Evolutionary conservation across 2,888 invertebrate genomes (phyloP).

Genomic region (Danaus chrysippus): DNA sequence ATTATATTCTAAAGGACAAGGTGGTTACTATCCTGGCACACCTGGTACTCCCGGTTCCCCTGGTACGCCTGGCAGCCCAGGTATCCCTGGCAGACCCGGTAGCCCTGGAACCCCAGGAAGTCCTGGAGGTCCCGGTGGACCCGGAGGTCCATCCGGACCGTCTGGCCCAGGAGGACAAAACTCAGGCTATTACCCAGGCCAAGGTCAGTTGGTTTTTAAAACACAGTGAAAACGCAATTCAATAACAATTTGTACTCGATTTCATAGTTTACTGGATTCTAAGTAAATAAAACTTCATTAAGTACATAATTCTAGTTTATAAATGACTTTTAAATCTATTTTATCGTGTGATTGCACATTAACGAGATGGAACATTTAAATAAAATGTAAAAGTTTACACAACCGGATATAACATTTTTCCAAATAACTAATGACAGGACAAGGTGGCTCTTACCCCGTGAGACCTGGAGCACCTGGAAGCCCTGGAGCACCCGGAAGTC

Average conservation of each 20-base stretch:
- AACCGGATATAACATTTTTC: neutral
- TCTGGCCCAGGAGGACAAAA: constrained; percentile 33
- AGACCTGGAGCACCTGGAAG: constrained; percentile 43
- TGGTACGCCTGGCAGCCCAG: constrained; percentile 33
- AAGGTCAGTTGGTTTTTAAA: constrained; percentile 34
- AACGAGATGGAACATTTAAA: too few relatives aligned
- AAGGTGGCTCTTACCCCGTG: constrained; percentile 60
- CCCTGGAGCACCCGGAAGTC: constrained; percentile 7
- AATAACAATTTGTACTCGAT: too few relatives aligned
- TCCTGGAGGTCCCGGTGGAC: constrained; percentile 33
- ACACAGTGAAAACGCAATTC: neutral
- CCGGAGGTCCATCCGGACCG: constrained; percentile 40
- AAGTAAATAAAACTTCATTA: too few relatives aligned
- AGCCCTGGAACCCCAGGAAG: constrained; percentile 29
- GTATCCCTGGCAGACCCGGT: constrained; percentile 14
- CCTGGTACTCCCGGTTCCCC: constrained; percentile 21
- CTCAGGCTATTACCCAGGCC: constrained; percentile 39
- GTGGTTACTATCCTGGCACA: constrained; percentile 57
- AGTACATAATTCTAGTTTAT: too few relatives aligned
- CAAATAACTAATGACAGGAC: constrained; percentile 13
- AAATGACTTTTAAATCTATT: too few relatives aligned
- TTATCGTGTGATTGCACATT: too few relatives aligned
- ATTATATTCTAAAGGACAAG: constrained; percentile 8
- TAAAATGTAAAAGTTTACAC: too few relatives aligned
- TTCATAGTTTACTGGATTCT: too few relatives aligned